phyloP scores from a whole-genome alignment of 1,140 invertebrate species.

The Tachypleus tridentatus region DNA sequence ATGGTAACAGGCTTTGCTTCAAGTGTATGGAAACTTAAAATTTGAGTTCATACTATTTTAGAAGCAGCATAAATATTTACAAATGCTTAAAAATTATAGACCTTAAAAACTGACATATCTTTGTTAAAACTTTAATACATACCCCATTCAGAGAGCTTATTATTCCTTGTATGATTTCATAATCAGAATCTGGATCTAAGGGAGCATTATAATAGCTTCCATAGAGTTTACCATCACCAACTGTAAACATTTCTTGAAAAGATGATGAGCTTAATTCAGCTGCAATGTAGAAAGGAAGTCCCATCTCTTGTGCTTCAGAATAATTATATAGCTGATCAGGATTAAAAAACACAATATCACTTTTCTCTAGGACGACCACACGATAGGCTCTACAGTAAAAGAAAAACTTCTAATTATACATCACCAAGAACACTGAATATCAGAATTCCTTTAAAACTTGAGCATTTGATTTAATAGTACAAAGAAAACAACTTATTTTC shows the following conservation, averaged over 20 bases:
- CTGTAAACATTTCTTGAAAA: constrained; percentile 46
- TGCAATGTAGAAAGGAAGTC: constrained; percentile 61
- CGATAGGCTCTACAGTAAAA: constrained; percentile 49
- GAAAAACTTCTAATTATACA: constrained; percentile 4
- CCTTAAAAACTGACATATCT: background rate
- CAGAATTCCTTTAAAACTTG: too few relatives aligned
- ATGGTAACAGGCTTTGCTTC: too few relatives aligned
- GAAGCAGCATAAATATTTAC: background rate
- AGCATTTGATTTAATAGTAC: too few relatives aligned
- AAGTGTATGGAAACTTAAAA: too few relatives aligned
- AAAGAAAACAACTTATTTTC: too few relatives aligned
- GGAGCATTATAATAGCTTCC: constrained; percentile 67
- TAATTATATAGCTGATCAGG: constrained; percentile 45
- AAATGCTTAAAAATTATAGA: background rate
- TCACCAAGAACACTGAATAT: too few relatives aligned
- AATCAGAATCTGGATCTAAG: constrained; percentile 45
- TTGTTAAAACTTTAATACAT: constrained; percentile 9
- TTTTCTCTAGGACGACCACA: constrained; percentile 54
- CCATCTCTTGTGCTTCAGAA: constrained; percentile 42
- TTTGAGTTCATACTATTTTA: too few relatives aligned
- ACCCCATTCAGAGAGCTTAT: constrained; percentile 51
- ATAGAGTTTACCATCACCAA: constrained; percentile 61
- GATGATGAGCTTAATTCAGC: constrained; percentile 50
- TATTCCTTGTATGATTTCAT: constrained; percentile 57
- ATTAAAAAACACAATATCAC: constrained; percentile 45